phyloP scores from a whole-genome alignment of 2,113 vertebrate species.

The Dicerorhinus sumatrensis region DNA sequence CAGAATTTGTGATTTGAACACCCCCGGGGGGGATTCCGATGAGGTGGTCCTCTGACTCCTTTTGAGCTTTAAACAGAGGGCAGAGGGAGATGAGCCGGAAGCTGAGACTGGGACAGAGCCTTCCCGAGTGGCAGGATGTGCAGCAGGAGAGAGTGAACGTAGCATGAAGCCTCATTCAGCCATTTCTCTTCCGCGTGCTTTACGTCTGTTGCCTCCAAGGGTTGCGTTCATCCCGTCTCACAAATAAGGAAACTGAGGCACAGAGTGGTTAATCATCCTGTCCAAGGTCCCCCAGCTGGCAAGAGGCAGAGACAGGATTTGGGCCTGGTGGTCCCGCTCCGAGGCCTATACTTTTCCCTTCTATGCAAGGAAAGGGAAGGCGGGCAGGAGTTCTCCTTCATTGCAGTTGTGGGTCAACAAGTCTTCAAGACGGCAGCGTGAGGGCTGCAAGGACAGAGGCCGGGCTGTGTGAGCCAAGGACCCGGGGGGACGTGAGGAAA shows the following conservation, averaged over 20 bases:
- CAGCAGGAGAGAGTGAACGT: neutral
- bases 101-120: neutral
- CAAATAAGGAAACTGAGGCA: neutral
- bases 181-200: rapidly evolving
- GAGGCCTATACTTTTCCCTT: no score
- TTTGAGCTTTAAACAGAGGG: neutral
- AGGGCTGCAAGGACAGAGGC: neutral
- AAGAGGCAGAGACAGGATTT: neutral
- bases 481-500: neutral
- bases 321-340: rapidly evolving
- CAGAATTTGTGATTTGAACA: neutral
- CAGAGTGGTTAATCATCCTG: neutral
- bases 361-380: no score
- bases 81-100: neutral
- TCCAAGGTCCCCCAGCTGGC: neutral
- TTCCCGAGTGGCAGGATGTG: rapidly evolving
- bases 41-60: neutral
- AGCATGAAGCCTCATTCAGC: rapidly evolving
- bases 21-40: no score
- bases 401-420: rapidly evolving
- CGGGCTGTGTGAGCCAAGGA: neutral
- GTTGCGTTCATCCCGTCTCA: no score
- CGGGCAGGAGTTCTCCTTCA: neutral
- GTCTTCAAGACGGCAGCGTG: rapidly evolving
- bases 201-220: rapidly evolving